phyloP scores from a whole-genome alignment of 92 coral and sea anemone species.

The Epizoanthus fatuus region DNA sequence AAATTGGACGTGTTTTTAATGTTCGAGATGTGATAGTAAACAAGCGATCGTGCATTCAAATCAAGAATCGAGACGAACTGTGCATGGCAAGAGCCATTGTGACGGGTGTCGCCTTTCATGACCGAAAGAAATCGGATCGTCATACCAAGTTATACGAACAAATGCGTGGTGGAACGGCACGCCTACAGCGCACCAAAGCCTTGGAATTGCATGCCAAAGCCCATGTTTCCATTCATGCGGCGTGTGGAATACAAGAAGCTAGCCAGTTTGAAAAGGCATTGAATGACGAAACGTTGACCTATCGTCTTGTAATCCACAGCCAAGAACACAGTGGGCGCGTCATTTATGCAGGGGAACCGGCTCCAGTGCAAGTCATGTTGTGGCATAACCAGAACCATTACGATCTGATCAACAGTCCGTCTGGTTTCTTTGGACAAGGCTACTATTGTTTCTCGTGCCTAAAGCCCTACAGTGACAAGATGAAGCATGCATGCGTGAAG shows the following conservation, averaged over 20 bases:
- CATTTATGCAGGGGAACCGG: no score
- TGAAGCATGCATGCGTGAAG: no score
- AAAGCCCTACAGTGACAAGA: no score
- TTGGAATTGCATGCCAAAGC: conserved; percentile 25
- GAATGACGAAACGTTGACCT: neutral
- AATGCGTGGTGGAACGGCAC: neutral
- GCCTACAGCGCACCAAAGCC: neutral
- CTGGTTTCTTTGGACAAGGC: no score
- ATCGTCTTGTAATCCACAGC: no score
- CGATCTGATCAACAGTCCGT: no score
- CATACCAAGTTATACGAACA: neutral
- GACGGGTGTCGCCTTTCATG: neutral
- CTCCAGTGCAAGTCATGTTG: no score
- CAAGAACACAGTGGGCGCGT: no score
- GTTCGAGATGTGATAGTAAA: neutral
- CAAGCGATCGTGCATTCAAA: neutral
- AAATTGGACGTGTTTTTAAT: no score
- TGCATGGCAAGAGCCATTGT: conserved; percentile 19
- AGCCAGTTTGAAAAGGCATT: neutral
- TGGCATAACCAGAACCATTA: no score
- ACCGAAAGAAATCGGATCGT: neutral
- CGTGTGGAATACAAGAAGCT: neutral
- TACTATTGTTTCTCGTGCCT: no score
- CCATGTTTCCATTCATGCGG: neutral
- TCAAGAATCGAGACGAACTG: neutral